Conservation (phyloP, 2,797 vertebrate species). For the Falco cherrug region DNA sequence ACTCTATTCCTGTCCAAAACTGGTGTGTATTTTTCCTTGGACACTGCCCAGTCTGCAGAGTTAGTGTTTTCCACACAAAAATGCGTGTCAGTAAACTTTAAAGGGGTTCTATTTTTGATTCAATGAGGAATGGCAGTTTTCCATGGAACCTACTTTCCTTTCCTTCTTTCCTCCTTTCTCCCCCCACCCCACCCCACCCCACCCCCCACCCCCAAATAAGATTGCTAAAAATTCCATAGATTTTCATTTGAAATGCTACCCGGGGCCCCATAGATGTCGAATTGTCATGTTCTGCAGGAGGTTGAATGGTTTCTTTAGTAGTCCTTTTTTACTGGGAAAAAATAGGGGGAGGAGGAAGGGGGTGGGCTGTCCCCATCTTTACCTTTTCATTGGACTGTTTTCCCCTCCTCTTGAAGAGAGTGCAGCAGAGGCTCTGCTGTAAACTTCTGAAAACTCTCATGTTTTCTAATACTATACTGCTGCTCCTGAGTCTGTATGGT, state of each 20-base stretch:
- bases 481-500: neutral
- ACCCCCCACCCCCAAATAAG: neutral
- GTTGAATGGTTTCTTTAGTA: neutral
- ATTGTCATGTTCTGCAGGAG: neutral
- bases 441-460: neutral
- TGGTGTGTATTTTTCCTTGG: conserved; percentile 54
- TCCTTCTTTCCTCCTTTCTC: neutral
- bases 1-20: neutral
- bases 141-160: neutral
- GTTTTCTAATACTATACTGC: neutral
- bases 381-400: neutral
- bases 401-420: neutral
- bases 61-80: conserved; percentile 59
- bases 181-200: too few relatives aligned
- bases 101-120: conserved; percentile 45
- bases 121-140: conserved; percentile 36
- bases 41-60: neutral
- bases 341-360: fast-evolving
- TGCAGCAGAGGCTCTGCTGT: neutral
- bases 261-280: neutral
- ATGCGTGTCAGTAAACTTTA: conserved; percentile 52
- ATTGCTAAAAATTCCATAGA: neutral
- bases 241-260: conserved; percentile 8
- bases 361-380: neutral
- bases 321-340: neutral